A percentile compares a stretch with the other conserved stretches of the same genome.
phyloP scores from a whole-genome alignment of 2,888 invertebrate genomes.

The Polymixis lichenea region DNA sequence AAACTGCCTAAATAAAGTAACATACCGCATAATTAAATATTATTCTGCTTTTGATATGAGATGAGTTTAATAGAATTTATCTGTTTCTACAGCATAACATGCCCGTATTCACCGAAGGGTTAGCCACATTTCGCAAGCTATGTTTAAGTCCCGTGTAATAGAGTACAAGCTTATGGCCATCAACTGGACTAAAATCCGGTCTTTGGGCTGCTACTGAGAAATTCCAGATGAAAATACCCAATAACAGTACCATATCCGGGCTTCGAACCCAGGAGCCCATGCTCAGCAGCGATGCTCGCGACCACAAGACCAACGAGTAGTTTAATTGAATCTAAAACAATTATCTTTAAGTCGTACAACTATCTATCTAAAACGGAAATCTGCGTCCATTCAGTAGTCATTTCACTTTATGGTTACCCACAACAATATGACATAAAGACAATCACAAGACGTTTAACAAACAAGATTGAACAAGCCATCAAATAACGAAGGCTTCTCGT shows the following conservation, averaged over 20 bases:
- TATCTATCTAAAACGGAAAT: not conserved
- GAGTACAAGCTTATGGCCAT: not conserved
- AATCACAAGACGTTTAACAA: not conserved
- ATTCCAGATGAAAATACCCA: not conserved
- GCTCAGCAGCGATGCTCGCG: not conserved
- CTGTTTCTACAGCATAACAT: not conserved
- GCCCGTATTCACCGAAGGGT: not conserved
- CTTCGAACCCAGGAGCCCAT: not conserved
- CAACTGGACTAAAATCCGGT: no score
- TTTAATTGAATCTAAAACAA: not conserved
- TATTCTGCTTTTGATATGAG: not conserved
- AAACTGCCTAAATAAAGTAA: not conserved
- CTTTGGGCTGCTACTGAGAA: not conserved
- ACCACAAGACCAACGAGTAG: not conserved
- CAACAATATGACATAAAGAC: not conserved
- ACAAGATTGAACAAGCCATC: conserved; percentile 3
- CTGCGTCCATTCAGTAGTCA: not conserved
- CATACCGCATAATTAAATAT: not conserved
- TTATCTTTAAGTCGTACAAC: not conserved
- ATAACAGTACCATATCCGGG: not conserved
- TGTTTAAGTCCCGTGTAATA: not conserved
- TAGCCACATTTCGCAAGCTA: no score
- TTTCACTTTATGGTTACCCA: not conserved
- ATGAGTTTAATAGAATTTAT: not conserved
- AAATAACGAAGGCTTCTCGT: conserved; percentile 7